Conservation (phyloP, 1,140 invertebrate genomes). For the Camponotus vicinus region DNA sequence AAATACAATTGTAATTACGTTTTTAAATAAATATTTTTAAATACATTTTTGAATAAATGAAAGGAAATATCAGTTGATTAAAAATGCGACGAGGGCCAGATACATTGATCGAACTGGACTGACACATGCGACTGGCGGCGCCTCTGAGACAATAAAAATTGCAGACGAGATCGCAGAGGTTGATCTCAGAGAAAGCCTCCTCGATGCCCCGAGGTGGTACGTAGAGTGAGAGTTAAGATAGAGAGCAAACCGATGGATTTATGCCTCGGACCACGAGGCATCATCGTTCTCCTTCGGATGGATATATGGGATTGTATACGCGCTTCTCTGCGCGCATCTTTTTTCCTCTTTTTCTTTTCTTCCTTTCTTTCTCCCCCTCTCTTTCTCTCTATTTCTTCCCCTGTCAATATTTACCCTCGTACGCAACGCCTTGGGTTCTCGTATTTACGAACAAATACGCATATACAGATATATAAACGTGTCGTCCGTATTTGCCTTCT, state of each 20-base stretch:
- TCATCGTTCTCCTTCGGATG: conserved; percentile 74
- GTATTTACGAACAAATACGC: conserved; percentile 84
- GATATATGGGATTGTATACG: conserved; percentile 68
- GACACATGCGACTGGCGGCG: background rate
- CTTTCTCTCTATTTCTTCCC: conserved; percentile 56
- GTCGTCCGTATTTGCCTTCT: conserved; percentile 81
- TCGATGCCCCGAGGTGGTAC: conserved; percentile 76
- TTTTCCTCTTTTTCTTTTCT: conserved; percentile 7
- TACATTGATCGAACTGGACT: background rate
- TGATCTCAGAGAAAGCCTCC: conserved; percentile 64
- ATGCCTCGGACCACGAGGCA: conserved; percentile 79
- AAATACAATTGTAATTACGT: background rate
- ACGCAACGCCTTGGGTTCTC: conserved; percentile 78
- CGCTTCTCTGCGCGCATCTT: conserved; percentile 58
- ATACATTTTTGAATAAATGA: conserved; percentile 1
- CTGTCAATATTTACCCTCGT: conserved; percentile 79
- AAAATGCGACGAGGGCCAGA: background rate
- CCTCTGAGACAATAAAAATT: conserved; percentile 56
- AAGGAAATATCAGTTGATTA: background rate
- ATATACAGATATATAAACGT: conserved; percentile 72
- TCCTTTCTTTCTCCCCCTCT: background rate
- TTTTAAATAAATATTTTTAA: too few species aligned
- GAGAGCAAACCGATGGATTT: conserved; percentile 82
- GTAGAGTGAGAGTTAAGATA: conserved; percentile 78
- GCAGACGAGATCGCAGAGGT: conserved; percentile 52